These are phyloP conservation scores for Platorchestia sp. DNA, from an alignment of 1,140 invertebrate species.

Conservation along the genomic window DNA sequence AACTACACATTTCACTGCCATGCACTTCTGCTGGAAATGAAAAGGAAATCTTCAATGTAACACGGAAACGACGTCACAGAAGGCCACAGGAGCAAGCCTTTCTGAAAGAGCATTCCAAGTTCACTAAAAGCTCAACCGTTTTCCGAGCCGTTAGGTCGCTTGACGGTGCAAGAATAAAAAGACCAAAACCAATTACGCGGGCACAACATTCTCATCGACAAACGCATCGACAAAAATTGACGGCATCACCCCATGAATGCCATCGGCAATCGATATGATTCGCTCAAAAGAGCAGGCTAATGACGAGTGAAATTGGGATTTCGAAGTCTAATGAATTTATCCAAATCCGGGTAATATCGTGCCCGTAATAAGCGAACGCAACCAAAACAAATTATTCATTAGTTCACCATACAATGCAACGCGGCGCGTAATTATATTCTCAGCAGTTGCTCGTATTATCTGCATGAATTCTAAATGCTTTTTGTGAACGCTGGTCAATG, in stretches of 20 bases:
- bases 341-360: background rate
- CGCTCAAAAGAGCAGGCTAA: background rate
- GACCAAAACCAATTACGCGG: background rate
- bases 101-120: background rate
- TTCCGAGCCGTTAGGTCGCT: background rate
- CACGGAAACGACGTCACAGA: background rate
- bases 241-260: background rate
- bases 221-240: background rate
- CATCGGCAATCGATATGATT: background rate
- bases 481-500: background rate
- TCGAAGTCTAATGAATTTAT: background rate
- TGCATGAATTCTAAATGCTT: no score
- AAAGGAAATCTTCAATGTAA: background rate
- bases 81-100: background rate
- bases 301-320: background rate
- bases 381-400: background rate
- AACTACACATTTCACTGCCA: background rate
- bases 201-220: background rate
- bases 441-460: background rate
- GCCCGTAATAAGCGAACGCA: background rate
- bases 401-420: background rate
- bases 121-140: background rate
- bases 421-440: background rate
- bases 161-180: background rate
- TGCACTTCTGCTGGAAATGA: background rate